Conservation (phyloP, 1,140 invertebrate species). For the Apis florea region DNA sequence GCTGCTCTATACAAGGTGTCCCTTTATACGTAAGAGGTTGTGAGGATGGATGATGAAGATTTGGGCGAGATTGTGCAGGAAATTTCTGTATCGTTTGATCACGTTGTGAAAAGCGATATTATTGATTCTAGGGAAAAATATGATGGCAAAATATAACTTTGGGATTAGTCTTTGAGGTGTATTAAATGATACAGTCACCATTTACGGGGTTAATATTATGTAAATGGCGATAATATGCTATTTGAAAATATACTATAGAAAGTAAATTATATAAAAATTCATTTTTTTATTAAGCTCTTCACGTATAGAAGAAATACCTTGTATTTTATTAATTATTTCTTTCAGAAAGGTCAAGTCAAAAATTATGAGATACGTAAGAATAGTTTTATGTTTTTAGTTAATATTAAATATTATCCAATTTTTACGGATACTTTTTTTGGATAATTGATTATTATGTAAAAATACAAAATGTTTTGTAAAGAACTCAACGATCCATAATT, state of each 20-base stretch:
- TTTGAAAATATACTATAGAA: background rate
- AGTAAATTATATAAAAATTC: background rate
- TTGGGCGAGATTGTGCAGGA: background rate
- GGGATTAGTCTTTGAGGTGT: background rate
- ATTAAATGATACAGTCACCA: background rate
- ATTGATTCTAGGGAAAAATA: too few species aligned
- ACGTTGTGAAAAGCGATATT: background rate
- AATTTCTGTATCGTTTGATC: background rate
- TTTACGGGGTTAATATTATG: background rate
- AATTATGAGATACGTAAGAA: too few species aligned
- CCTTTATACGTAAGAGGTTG: background rate
- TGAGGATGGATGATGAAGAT: background rate
- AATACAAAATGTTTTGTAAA: background rate
- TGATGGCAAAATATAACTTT: background rate
- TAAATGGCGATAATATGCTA: background rate
- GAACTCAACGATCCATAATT: background rate
- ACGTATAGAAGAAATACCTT: constrained; percentile 12
- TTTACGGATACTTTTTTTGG: too few species aligned
- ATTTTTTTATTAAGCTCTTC: too few species aligned
- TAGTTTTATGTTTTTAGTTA: background rate
- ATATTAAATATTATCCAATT: background rate
- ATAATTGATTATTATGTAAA: too few species aligned
- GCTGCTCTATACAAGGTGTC: background rate
- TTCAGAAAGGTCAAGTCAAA: background rate
- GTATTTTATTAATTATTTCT: background rate